A percentile compares a stretch with the other conserved stretches of the same genome.
These are phyloP conservation scores for Helicoverpa zea DNA, from an alignment of 1,140 invertebrate species.

Conservation along the genomic window DNA sequence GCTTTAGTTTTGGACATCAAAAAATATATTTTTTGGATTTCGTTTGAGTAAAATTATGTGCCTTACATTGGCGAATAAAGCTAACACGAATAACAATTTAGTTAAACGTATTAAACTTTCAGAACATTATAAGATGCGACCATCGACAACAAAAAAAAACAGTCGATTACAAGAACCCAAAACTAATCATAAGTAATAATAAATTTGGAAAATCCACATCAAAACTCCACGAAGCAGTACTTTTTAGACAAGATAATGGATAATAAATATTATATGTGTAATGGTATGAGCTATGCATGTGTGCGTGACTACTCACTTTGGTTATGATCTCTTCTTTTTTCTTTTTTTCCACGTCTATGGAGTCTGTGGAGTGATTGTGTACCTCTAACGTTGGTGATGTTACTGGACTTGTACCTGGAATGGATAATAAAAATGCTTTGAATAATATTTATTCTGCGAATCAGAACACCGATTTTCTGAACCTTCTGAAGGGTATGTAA, in stretches of 20 bases:
- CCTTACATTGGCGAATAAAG: not conserved
- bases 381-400: conserved; percentile 88
- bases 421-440: conserved; percentile 13
- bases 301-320: conserved; percentile 72
- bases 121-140: conserved; percentile 2
- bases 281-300: conserved; percentile 42
- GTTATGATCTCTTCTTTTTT: conserved; percentile 88
- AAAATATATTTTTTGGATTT: too few species aligned
- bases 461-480: not conserved
- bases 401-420: conserved; percentile 83
- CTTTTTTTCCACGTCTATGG: conserved; percentile 91
- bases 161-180: conserved; percentile 60
- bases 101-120: conserved; percentile 1
- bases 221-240: conserved; percentile 73
- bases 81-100: conserved; percentile 6
- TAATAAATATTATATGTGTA: conserved; percentile 46
- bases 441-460: not conserved
- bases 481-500: not conserved
- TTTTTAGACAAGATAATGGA: conserved; percentile 67
- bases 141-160: not conserved
- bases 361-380: conserved; percentile 93
- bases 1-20: not conserved
- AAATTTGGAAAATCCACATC: conserved; percentile 66
- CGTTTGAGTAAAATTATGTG: too few species aligned
- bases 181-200: conserved; percentile 60